Conservation (phyloP, 2,797 vertebrate species). For the Oophaga sylvatica region DNA sequence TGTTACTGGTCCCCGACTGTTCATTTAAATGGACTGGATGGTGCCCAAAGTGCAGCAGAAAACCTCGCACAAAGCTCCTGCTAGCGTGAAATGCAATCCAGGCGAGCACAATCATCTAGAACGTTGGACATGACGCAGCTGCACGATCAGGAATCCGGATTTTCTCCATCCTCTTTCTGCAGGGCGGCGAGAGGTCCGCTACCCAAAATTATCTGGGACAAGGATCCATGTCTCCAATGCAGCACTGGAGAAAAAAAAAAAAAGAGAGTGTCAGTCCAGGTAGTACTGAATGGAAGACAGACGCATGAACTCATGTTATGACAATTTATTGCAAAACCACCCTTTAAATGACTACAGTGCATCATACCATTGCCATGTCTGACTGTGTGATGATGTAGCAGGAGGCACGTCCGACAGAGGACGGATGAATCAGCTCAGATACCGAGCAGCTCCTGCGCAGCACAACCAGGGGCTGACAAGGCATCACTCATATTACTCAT, state of each 20-base stretch:
- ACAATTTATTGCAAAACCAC: background rate
- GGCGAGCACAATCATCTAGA: slow-evolving; percentile 97
- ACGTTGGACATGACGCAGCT: slow-evolving; percentile 76
- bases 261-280: background rate
- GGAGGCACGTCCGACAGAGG: background rate
- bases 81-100: slow-evolving; percentile 95
- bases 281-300: background rate
- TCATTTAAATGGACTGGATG: slow-evolving; percentile 78
- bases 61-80: slow-evolving; percentile 92
- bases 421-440: background rate
- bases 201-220: slow-evolving; percentile 30
- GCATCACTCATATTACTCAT: background rate
- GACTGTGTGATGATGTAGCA: background rate
- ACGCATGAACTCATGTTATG: background rate
- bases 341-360: background rate
- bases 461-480: too few relatives aligned
- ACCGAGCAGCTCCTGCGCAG: too few relatives aligned
- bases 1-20: slow-evolving; percentile 76
- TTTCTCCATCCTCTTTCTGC: slow-evolving; percentile 71
- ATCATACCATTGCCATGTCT: background rate
- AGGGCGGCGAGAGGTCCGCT: background rate
- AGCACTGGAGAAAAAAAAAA: background rate
- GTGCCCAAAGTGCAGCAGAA: slow-evolving; percentile 84
- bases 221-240: slow-evolving; percentile 26
- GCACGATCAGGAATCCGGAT: slow-evolving; percentile 69